phyloP scores from a whole-genome alignment of 2,888 invertebrate genomes.

The Ophioninae sp. region DNA sequence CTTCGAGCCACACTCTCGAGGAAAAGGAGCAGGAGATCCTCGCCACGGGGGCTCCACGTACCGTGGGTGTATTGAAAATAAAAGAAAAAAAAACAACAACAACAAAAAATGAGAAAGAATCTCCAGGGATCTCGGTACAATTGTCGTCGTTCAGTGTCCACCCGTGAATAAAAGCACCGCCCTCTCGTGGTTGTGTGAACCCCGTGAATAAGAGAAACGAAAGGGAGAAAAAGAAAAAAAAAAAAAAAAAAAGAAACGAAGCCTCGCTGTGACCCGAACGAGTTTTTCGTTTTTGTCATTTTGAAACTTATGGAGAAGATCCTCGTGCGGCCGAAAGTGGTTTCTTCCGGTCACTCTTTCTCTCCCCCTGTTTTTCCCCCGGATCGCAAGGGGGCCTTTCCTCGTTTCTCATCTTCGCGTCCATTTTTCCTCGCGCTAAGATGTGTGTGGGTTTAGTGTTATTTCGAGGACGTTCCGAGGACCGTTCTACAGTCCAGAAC shows the following conservation, averaged over 20 bases:
- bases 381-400: conserved; percentile 39
- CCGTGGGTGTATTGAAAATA: conserved; percentile 17
- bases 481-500: background rate
- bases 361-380: conserved; percentile 42
- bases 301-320: conserved; percentile 42
- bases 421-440: background rate
- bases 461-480: background rate
- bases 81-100: conserved; percentile 1
- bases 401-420: conserved; percentile 27
- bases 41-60: conserved; percentile 55
- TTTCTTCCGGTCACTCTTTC: conserved; percentile 66
- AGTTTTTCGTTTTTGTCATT: conserved; percentile 57
- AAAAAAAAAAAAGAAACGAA: conserved; percentile 23
- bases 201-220: conserved; percentile 51
- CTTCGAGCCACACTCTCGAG: conserved; percentile 51
- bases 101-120: conserved; percentile 1
- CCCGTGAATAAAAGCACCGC: conserved; percentile 38
- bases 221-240: conserved; percentile 31
- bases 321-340: conserved; percentile 59
- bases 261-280: conserved; percentile 43
- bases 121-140: conserved; percentile 40
- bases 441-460: background rate
- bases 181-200: conserved; percentile 15
- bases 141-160: conserved; percentile 53
- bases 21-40: conserved; percentile 48